These are phyloP conservation scores for Epiblema foenella DNA, from an alignment of 2,888 invertebrate species.

Conservation along the genomic window DNA sequence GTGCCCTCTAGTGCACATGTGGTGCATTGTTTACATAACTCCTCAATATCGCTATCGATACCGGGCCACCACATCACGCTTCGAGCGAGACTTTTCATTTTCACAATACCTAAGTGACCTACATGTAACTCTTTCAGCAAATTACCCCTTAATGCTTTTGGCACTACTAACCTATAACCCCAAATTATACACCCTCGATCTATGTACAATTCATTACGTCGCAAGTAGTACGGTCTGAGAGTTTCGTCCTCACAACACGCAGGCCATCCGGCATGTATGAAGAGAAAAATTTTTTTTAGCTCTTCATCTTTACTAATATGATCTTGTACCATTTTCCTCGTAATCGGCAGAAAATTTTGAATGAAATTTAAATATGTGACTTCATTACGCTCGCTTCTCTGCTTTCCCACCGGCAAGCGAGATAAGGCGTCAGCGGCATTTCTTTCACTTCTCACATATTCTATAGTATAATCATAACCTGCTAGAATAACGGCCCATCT, in stretches of 20 bases:
- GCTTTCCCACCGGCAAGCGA: slow-evolving; percentile 15
- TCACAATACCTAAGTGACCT: slow-evolving; percentile 6
- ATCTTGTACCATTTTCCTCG: slow-evolving; percentile 3
- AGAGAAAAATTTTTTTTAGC: slow-evolving; percentile 7
- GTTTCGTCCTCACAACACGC: background rate
- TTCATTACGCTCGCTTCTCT: slow-evolving; percentile 25
- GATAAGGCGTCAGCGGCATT: slow-evolving; percentile 43
- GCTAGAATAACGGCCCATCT: no score
- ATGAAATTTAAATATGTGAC: slow-evolving; percentile 33
- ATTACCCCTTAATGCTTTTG: background rate
- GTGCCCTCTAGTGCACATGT: no score
- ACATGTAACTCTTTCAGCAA: slow-evolving; percentile 2
- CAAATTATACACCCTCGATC: slow-evolving; percentile 34
- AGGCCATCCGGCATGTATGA: slow-evolving; percentile 15
- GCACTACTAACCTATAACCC: background rate
- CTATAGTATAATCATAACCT: no score
- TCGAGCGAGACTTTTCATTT: slow-evolving; percentile 1
- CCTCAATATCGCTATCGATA: background rate
- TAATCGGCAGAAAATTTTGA: slow-evolving; percentile 30
- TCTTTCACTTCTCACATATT: slow-evolving; percentile 26
- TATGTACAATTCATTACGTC: slow-evolving; percentile 6
- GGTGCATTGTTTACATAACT: background rate
- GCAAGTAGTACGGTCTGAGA: background rate
- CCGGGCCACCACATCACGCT: slow-evolving; percentile 7
- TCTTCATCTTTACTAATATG: background rate